These are phyloP conservation scores for Callinectes sapidus DNA, from an alignment of 2,888 invertebrate genomes.

Conservation along the genomic window DNA sequence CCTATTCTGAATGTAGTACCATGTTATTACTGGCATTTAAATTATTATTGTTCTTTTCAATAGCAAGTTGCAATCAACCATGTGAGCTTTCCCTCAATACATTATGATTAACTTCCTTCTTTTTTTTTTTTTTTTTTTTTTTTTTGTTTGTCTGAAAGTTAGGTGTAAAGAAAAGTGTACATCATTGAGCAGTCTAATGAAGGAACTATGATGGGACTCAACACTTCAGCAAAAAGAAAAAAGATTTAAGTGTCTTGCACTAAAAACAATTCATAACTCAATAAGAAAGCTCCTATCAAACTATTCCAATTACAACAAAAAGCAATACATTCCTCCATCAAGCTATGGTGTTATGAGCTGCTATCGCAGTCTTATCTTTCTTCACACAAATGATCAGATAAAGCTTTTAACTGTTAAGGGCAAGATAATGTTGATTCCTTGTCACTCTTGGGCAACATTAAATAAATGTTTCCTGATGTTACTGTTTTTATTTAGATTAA, in stretches of 20 bases:
- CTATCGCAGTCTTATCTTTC: not conserved
- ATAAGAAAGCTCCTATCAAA: not conserved
- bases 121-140: too few species aligned
- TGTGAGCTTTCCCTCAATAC: too few species aligned
- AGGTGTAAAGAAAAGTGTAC: too few species aligned
- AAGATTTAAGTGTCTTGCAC: not conserved
- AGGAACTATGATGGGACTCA: too few species aligned
- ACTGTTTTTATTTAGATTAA: not conserved
- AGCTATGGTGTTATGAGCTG: not conserved
- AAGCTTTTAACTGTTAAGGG: not conserved
- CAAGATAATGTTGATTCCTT: not conserved
- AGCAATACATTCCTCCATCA: not conserved
- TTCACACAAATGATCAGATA: not conserved
- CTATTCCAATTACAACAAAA: not conserved
- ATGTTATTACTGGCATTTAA: too few species aligned
- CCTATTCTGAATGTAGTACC: too few species aligned
- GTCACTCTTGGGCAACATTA: not conserved
- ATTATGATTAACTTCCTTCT: too few species aligned
- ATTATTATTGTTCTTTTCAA: too few species aligned
- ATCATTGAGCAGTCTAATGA: too few species aligned
- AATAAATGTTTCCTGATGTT: not conserved
- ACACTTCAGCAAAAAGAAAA: not conserved
- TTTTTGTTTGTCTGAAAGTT: too few species aligned
- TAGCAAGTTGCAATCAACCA: too few species aligned
- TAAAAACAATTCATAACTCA: not conserved